These are phyloP conservation scores for Autographa pulchrina DNA, from an alignment of 2,888 invertebrate species.

Conservation along the genomic window DNA sequence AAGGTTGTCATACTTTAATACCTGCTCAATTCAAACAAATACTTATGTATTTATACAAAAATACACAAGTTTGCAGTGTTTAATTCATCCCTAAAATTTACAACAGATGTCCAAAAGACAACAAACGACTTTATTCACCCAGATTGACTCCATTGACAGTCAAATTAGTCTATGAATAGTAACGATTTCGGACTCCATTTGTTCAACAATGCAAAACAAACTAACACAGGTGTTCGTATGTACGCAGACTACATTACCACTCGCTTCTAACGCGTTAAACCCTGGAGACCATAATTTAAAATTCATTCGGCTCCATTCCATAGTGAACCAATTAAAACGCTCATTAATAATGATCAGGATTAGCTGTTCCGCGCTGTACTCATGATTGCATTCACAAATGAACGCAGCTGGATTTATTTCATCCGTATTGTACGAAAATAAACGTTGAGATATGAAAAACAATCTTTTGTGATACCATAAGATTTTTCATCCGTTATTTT, in stretches of 20 bases:
- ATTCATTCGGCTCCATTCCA: constrained; percentile 58
- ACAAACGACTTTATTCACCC: constrained; percentile 28
- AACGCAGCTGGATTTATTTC: constrained; percentile 57
- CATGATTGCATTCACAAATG: constrained; percentile 57
- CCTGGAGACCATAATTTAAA: constrained; percentile 62
- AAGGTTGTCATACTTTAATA: not conserved
- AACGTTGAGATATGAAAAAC: constrained; percentile 31
- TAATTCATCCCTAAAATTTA: not conserved
- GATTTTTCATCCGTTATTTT: constrained; percentile 47
- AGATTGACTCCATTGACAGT: constrained; percentile 25
- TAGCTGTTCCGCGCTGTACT: constrained; percentile 41
- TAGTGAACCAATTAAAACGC: constrained; percentile 68
- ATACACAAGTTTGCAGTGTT: no score
- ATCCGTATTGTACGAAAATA: constrained; percentile 41
- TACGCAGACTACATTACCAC: constrained; percentile 43
- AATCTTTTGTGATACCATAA: constrained; percentile 21
- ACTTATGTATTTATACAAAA: no score
- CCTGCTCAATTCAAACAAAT: not conserved
- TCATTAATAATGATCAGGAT: constrained; percentile 69
- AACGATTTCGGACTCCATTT: constrained; percentile 35
- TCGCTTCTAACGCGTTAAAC: constrained; percentile 45
- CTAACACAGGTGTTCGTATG: constrained; percentile 39
- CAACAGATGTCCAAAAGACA: constrained; percentile 14
- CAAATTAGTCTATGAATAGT: constrained; percentile 47
- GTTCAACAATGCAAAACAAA: constrained; percentile 40